Conservation (phyloP, 2,113 vertebrate genomes). For the Rattus norvegicus region GRCr8 NC_086024.1:94581001-94581500, state of each 20-base stretch:
- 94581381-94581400: background rate
- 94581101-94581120: constrained; percentile 58
- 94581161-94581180: constrained; percentile 44
- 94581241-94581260: background rate
- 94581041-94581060: constrained; percentile 1
- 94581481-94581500: background rate
- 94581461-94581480: background rate
- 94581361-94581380: background rate
- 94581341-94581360: background rate
- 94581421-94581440: background rate
- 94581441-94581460: background rate
- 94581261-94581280: background rate
- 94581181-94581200: constrained; percentile 45
- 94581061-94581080: constrained; percentile 23
- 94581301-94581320: background rate
- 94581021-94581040: background rate
- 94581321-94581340: background rate
- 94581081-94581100: constrained; percentile 54
- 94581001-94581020: constrained; percentile 5
- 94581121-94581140: constrained; percentile 52
- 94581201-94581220: constrained; percentile 46
- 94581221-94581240: constrained; percentile 14
- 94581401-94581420: constrained; percentile 9
- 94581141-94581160: constrained; percentile 50
- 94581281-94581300: background rate